phyloP scores from a whole-genome alignment of 2,797 vertebrate species.

The Nothura maculosa region DNA sequence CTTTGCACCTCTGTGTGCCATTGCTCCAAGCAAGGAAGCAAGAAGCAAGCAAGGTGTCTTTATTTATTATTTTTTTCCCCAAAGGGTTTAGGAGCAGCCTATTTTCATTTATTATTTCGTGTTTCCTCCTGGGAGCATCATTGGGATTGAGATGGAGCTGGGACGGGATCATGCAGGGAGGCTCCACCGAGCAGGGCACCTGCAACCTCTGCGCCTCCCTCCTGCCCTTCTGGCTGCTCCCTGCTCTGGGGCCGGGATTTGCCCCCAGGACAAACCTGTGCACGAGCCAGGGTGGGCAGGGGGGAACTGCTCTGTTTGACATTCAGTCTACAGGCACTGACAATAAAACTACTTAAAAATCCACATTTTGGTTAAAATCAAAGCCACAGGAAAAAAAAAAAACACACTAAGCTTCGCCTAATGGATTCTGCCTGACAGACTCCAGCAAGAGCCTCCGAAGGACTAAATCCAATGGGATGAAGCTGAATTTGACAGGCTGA shows the following conservation, averaged over 20 bases:
- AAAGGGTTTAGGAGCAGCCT: neutral
- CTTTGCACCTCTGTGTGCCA: neutral
- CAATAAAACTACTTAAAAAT: slow-evolving; percentile 68
- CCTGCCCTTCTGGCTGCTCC: slow-evolving; percentile 55
- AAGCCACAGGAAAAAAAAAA: slow-evolving; percentile 36
- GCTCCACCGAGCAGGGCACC: slow-evolving; percentile 11
- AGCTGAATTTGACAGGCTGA: neutral
- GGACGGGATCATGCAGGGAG: neutral
- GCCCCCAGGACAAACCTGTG: slow-evolving; percentile 4
- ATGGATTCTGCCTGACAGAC: slow-evolving; percentile 52
- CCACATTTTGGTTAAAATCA: slow-evolving; percentile 72
- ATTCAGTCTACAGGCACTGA: slow-evolving; percentile 62
- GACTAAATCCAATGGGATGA: slow-evolving; percentile 17
- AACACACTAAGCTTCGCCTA: slow-evolving; percentile 51
- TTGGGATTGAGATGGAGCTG: slow-evolving; percentile 50
- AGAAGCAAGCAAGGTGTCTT: neutral
- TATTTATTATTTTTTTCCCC: slow-evolving; percentile 10
- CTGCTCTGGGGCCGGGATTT: slow-evolving; percentile 63
- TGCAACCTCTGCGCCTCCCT: neutral
- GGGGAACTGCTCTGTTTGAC: slow-evolving; percentile 16
- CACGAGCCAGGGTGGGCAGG: neutral
- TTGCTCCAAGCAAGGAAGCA: neutral
- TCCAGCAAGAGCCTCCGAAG: slow-evolving; percentile 13
- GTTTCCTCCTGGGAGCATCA: slow-evolving; percentile 25
- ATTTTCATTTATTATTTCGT: slow-evolving; percentile 42